These are phyloP conservation scores for Rhizomys pruinosus DNA, from an alignment of 2,113 vertebrate genomes.

Conservation along the genomic window DNA sequence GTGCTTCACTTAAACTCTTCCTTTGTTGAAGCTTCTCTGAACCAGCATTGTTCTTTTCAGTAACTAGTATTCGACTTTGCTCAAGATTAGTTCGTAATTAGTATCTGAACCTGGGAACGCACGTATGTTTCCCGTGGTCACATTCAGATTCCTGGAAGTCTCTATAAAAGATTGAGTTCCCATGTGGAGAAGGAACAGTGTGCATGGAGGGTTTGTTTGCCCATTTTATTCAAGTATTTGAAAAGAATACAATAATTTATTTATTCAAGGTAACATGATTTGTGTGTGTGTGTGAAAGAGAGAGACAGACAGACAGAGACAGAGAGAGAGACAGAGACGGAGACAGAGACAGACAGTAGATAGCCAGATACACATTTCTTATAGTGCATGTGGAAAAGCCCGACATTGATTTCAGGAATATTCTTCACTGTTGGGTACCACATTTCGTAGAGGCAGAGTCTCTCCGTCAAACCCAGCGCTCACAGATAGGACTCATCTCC, in stretches of 20 bases:
- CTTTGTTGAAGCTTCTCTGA: not conserved
- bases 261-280: not conserved
- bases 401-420: not conserved
- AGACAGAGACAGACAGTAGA: too few relatives aligned
- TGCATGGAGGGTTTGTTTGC: not conserved
- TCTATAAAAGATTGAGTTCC: constrained; percentile 17
- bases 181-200: not conserved
- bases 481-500: not conserved
- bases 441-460: not conserved
- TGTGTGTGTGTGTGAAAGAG: not conserved
- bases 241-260: constrained; percentile 25
- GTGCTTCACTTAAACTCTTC: constrained; percentile 2
- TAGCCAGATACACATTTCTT: too few relatives aligned
- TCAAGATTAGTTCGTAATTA: not conserved
- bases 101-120: not conserved
- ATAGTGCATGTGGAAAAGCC: not conserved
- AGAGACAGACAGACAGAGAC: too few relatives aligned
- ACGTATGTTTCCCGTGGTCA: constrained; percentile 35
- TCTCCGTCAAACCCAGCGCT: not conserved
- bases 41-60: constrained; percentile 15
- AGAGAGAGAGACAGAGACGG: too few relatives aligned
- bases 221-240: constrained; percentile 53
- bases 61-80: not conserved
- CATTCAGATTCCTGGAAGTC: constrained; percentile 44
- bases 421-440: not conserved